These are phyloP conservation scores for Meriones psammophilus DNA, from an alignment of 2,797 vertebrate species.

Conservation along the genomic window DNA sequence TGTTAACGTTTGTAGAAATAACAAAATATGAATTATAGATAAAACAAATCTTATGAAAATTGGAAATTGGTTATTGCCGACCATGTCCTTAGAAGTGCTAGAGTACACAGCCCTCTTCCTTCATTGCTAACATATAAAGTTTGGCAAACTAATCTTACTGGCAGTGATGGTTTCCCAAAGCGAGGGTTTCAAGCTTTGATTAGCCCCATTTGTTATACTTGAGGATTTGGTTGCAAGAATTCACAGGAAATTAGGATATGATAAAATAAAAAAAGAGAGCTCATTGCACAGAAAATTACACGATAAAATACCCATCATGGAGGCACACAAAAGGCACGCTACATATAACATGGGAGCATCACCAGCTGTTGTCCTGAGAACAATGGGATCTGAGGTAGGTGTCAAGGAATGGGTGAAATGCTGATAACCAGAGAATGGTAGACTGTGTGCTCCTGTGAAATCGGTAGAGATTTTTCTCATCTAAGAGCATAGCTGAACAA, in stretches of 20 bases:
- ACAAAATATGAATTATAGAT: not conserved
- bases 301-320: slow-evolving; percentile 42
- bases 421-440: not conserved
- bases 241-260: slow-evolving; percentile 22
- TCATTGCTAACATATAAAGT: slow-evolving; percentile 53
- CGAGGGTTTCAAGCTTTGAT: slow-evolving; percentile 65
- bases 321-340: not conserved
- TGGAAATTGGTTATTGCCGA: not conserved
- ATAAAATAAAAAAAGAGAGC: not conserved
- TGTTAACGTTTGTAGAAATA: slow-evolving; percentile 14
- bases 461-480: slow-evolving; percentile 41
- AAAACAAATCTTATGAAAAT: not conserved
- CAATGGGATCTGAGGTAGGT: slow-evolving; percentile 36
- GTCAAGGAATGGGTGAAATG: slow-evolving; percentile 57
- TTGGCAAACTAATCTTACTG: slow-evolving; percentile 55
- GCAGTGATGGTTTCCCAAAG: slow-evolving; percentile 14
- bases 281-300: not conserved
- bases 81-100: not conserved
- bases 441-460: not conserved
- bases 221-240: slow-evolving; percentile 67
- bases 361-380: slow-evolving; percentile 48
- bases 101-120: not conserved
- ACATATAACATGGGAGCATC: slow-evolving; percentile 18
- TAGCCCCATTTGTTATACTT: slow-evolving; percentile 72
- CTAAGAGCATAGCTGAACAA: slow-evolving; percentile 33